These are phyloP conservation scores for Drosophila mayaguana DNA, from an alignment of 2,888 invertebrate genomes.

Conservation along the genomic window DNA sequence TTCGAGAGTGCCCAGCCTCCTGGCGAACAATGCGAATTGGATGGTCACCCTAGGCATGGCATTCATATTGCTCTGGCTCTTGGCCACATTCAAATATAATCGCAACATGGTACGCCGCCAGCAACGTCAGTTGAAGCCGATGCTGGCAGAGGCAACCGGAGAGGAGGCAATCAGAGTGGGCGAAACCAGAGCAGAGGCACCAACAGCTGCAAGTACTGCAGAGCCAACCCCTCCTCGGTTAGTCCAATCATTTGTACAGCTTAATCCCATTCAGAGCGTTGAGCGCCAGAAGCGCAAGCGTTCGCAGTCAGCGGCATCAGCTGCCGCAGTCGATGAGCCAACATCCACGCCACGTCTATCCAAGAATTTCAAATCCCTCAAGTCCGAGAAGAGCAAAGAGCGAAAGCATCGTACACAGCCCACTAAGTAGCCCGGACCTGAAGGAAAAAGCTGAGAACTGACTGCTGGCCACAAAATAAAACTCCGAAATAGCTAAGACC, in stretches of 20 bases:
- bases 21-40: not conserved
- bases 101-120: not conserved
- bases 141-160: not conserved
- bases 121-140: not conserved
- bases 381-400: conserved; percentile 25
- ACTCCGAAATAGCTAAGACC: not conserved
- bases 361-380: conserved; percentile 8
- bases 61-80: conserved; percentile 19
- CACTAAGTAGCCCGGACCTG: not conserved
- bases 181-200: not conserved
- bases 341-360: not conserved
- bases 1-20: not conserved
- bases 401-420: conserved; percentile 14
- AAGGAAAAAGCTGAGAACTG: not conserved
- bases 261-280: conserved; percentile 30
- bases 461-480: not conserved
- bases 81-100: conserved; percentile 4
- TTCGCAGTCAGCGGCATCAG: not conserved
- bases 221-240: not conserved
- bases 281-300: conserved; percentile 26
- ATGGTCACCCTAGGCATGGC: conserved; percentile 6
- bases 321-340: not conserved
- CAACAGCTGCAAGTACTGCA: not conserved
- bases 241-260: conserved; percentile 3
- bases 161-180: not conserved